A percentile compares a stretch with the other conserved stretches of the same genome.
These are phyloP conservation scores for Lepus europaeus DNA, from an alignment of 2,113 vertebrate genomes.

Conservation along the genomic window DNA sequence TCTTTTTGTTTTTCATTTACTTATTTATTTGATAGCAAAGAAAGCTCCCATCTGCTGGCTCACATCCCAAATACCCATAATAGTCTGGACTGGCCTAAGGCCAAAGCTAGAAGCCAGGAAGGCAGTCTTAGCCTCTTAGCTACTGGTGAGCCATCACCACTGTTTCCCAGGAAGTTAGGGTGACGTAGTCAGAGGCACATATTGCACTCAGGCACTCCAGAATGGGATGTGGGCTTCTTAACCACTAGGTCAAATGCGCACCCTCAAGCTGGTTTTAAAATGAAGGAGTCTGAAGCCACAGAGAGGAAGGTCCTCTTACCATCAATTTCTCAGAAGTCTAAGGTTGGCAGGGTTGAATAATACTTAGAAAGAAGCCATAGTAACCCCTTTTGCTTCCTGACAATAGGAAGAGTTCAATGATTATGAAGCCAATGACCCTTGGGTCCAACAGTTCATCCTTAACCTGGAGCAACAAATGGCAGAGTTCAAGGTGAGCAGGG, in stretches of 20 bases:
- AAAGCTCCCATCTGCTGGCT: too few species aligned
- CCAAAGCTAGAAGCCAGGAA: too few species aligned
- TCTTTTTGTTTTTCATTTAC: too few species aligned
- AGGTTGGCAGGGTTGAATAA: neutral
- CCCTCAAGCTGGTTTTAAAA: neutral
- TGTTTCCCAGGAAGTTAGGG: too few species aligned
- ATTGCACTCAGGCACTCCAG: too few species aligned
- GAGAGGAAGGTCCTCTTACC: neutral
- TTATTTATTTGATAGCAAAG: too few species aligned
- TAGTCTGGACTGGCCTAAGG: too few species aligned
- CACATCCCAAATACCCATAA: too few species aligned
- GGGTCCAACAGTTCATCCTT: conserved; percentile 98
- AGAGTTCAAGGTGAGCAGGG: conserved; percentile 94
- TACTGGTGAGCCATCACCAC: too few species aligned
- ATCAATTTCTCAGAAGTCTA: neutral
- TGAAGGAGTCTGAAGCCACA: neutral
- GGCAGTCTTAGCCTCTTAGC: too few species aligned
- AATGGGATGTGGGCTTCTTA: too few species aligned
- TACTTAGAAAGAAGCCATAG: neutral
- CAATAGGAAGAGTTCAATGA: conserved; percentile 97
- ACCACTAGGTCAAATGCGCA: neutral
- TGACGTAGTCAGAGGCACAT: too few species aligned
- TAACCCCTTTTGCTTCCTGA: conserved; percentile 69
- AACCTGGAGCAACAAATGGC: conserved; percentile 98
- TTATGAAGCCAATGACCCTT: conserved; percentile 98